These are phyloP conservation scores for Ictalurus punctatus DNA, from an alignment of 2,113 vertebrate genomes.

Conservation along the genomic window DNA sequence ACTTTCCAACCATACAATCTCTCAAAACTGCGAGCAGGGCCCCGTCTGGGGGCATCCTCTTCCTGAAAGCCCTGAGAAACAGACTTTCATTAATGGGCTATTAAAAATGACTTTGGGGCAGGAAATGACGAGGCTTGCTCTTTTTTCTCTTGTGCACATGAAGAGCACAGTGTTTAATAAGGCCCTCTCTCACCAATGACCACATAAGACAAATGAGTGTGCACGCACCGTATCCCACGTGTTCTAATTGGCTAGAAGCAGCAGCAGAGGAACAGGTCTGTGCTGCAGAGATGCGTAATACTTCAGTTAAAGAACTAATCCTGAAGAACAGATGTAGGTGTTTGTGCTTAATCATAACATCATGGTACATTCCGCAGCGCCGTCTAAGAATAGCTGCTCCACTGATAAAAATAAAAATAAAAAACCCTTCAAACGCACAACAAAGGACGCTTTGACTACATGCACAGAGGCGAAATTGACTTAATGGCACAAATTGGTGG, in stretches of 20 bases:
- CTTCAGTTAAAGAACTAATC: slow-evolving; percentile 57
- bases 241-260: slow-evolving; percentile 68
- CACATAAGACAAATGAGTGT: slow-evolving; percentile 66
- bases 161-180: slow-evolving; percentile 62
- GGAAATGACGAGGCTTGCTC: slow-evolving; percentile 60
- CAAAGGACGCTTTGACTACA: slow-evolving; percentile 46
- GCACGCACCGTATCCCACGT: slow-evolving; percentile 53
- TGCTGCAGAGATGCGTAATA: slow-evolving; percentile 39
- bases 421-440: slow-evolving; percentile 28
- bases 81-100: slow-evolving; percentile 68
- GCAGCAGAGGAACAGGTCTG: slow-evolving; percentile 30
- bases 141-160: slow-evolving; percentile 52
- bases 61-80: slow-evolving; percentile 51
- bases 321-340: slow-evolving; percentile 70
- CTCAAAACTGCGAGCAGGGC: slow-evolving; percentile 27
- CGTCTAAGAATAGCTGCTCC: slow-evolving; percentile 57
- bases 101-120: slow-evolving; percentile 68
- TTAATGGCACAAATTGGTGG: slow-evolving; percentile 34
- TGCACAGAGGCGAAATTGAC: slow-evolving; percentile 33
- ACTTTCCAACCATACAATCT: slow-evolving; percentile 58
- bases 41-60: slow-evolving; percentile 35
- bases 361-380: slow-evolving; percentile 59
- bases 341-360: slow-evolving; percentile 64
- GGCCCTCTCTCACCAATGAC: slow-evolving; percentile 43
- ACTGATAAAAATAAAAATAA: slow-evolving; percentile 51